phyloP scores from a whole-genome alignment of 2,113 vertebrate genomes.

The Charadrius vociferus region DNA sequence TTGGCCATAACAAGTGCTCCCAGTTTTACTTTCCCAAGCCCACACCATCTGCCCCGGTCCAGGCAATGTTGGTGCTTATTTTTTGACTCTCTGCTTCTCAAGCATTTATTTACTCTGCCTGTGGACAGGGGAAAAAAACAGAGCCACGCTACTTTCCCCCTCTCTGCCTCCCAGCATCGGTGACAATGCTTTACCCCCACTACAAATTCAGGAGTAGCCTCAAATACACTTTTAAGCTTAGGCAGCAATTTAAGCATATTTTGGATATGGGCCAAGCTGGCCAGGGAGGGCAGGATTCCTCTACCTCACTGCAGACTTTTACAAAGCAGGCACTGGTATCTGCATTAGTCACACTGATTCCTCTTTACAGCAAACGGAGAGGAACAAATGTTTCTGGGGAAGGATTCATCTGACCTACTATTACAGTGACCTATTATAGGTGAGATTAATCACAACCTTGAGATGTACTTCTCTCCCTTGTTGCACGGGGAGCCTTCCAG shows the following conservation, averaged over 20 bases:
- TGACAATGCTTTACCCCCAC: background rate
- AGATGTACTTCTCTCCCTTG: background rate
- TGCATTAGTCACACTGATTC: background rate
- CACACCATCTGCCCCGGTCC: background rate
- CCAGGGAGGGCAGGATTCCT: background rate
- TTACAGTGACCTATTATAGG: background rate
- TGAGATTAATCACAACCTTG: background rate
- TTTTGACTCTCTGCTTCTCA: background rate
- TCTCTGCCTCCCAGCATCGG: background rate
- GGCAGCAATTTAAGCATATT: background rate
- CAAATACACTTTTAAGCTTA: background rate
- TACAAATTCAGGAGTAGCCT: background rate
- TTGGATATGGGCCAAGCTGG: background rate
- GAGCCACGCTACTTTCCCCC: fast-evolving
- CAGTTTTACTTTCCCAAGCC: background rate
- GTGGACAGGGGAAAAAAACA: background rate
- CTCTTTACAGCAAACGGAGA: background rate
- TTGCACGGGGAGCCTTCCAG: background rate
- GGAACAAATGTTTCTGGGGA: background rate
- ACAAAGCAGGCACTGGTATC: background rate
- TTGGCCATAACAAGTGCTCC: background rate
- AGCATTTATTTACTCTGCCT: background rate
- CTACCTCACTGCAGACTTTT: background rate
- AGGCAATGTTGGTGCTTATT: background rate
- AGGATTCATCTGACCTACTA: slow-evolving; percentile 23